Evolutionary conservation across 2,888 invertebrate genomes (phyloP).

Genomic region (Arctia plantaginis): DNA sequence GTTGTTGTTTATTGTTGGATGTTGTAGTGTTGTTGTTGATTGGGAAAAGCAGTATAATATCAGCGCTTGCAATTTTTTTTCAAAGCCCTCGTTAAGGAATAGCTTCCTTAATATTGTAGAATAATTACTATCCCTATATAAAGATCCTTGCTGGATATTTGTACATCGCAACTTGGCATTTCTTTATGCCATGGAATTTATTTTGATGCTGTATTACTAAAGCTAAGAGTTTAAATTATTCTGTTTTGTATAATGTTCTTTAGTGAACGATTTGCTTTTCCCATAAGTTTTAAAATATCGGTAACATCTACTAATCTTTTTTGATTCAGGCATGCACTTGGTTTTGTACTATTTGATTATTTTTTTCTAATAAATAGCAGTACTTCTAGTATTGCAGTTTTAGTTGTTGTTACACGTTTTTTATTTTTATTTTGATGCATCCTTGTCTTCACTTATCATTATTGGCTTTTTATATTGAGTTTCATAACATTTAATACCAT

Average conservation of each 20-base stretch:
- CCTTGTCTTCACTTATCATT: slow-evolving; percentile 33
- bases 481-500: slow-evolving; percentile 17
- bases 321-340: slow-evolving; percentile 31
- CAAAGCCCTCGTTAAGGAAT: background rate
- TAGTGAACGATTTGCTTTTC: slow-evolving; percentile 26
- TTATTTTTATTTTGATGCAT: slow-evolving; percentile 21
- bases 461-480: slow-evolving; percentile 26
- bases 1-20: slow-evolving; percentile 51
- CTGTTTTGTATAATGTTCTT: background rate
- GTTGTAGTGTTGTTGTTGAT: slow-evolving; percentile 47
- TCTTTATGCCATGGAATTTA: too few species aligned
- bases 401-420: slow-evolving; percentile 12
- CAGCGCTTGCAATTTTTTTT: background rate
- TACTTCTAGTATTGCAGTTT: slow-evolving; percentile 18
- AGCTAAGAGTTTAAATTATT: background rate
- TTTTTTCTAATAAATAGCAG: slow-evolving; percentile 1
- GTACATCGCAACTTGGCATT: background rate
- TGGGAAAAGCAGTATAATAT: slow-evolving; percentile 18
- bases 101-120: too few species aligned
- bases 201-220: background rate
- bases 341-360: slow-evolving; percentile 15
- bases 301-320: slow-evolving; percentile 5
- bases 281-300: slow-evolving; percentile 2
- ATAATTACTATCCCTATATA: background rate
- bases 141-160: background rate